Percentiles rank a stretch among this genome's conserved stretches.
These are phyloP conservation scores for Callospermophilus lateralis DNA, from an alignment of 2,113 vertebrate genomes.

Conservation along the genomic window DNA sequence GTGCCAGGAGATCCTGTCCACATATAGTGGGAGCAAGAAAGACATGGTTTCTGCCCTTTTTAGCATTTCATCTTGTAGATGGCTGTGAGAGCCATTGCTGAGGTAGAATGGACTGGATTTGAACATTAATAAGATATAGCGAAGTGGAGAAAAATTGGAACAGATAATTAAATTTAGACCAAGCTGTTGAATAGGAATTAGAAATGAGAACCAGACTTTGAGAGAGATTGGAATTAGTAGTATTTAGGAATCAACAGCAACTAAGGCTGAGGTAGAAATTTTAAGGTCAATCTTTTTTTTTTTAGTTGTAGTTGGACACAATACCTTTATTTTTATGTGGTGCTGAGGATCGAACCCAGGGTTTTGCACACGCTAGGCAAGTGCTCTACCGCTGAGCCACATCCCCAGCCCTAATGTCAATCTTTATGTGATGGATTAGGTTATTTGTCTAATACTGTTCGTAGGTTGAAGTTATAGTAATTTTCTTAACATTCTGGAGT, in stretches of 20 bases:
- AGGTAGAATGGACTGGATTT: not conserved
- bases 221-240: not conserved
- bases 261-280: not conserved
- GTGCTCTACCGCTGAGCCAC: no score
- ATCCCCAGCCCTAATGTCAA: no score
- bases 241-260: not conserved
- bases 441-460: constrained; percentile 24
- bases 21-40: not conserved
- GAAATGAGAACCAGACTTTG: constrained; percentile 18
- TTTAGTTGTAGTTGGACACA: no score
- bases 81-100: not conserved
- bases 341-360: no score
- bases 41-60: not conserved
- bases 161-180: not conserved
- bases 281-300: not conserved
- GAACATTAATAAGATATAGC: not conserved
- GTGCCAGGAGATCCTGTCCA: not conserved
- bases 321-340: no score
- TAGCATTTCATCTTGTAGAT: not conserved
- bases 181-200: not conserved
- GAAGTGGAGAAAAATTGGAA: not conserved
- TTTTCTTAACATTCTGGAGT: not conserved
- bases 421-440: not conserved
- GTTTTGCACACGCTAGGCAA: no score
- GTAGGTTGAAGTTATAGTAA: not conserved